These are phyloP conservation scores for Edolisoma coerulescens DNA, from an alignment of 2,113 vertebrate genomes.

Conservation along the genomic window DNA sequence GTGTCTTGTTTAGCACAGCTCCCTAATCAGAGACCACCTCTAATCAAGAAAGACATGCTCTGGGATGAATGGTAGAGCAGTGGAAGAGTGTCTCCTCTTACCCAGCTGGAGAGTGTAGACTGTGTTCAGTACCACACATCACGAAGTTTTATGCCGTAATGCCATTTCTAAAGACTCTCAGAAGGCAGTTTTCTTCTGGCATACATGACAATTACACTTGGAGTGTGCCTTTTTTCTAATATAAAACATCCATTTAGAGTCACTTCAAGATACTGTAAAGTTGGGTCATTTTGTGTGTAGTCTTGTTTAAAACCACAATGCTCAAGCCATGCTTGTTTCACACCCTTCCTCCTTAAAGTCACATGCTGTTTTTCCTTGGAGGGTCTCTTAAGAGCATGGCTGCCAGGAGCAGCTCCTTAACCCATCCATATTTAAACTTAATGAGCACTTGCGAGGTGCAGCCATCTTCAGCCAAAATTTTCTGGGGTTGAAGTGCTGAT, in stretches of 20 bases:
- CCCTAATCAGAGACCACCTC: not conserved
- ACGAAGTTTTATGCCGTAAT: not conserved
- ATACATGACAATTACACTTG: not conserved
- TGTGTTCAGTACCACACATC: not conserved
- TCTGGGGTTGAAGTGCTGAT: not conserved
- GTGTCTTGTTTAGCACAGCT: not conserved
- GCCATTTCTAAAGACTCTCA: not conserved
- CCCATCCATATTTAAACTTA: not conserved
- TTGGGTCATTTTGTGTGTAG: not conserved
- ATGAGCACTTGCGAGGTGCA: not conserved
- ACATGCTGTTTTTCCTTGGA: not conserved
- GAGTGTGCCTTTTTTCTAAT: not conserved
- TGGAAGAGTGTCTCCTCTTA: not conserved
- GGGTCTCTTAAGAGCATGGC: not conserved
- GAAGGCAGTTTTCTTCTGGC: not conserved
- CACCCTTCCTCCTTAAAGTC: not conserved
- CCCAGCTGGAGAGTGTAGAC: not conserved
- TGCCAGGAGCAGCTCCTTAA: not conserved
- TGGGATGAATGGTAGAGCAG: not conserved
- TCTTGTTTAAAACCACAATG: not conserved
- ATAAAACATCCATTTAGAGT: not conserved
- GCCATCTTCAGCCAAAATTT: not conserved
- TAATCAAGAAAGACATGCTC: not conserved
- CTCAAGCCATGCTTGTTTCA: not conserved
- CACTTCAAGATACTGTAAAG: not conserved